phyloP scores from a whole-genome alignment of 2,113 vertebrate species.

The Stegostoma tigrinum region DNA sequence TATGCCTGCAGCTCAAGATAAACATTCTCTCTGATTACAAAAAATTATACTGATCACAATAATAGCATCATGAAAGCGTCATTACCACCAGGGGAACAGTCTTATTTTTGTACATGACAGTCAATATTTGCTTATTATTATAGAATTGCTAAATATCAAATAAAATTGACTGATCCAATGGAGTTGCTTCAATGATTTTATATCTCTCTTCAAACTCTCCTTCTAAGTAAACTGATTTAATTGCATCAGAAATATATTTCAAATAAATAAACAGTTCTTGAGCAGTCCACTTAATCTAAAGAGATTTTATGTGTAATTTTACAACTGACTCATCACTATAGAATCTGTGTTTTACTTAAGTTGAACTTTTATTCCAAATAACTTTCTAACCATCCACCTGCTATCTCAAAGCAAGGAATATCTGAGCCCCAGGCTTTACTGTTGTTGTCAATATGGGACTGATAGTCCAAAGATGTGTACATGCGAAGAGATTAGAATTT shows the following conservation, averaged over 20 bases:
- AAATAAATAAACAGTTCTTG: neutral
- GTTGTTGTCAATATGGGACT: neutral
- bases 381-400: neutral
- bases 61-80: neutral
- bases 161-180: neutral
- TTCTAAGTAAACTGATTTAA: neutral
- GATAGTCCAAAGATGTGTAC: neutral
- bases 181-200: neutral
- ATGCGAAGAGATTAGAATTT: neutral
- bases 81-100: neutral
- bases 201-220: neutral
- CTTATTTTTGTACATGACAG: neutral
- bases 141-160: neutral
- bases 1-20: neutral
- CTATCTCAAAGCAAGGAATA: neutral
- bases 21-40: conserved; percentile 28
- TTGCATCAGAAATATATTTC: no score
- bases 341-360: neutral
- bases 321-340: neutral
- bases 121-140: neutral
- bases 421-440: neutral
- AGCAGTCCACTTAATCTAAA: neutral
- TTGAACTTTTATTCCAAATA: neutral
- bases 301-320: neutral
- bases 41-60: neutral